Conservation (phyloP, 2,888 invertebrate species). For the Leucania comma region DNA sequence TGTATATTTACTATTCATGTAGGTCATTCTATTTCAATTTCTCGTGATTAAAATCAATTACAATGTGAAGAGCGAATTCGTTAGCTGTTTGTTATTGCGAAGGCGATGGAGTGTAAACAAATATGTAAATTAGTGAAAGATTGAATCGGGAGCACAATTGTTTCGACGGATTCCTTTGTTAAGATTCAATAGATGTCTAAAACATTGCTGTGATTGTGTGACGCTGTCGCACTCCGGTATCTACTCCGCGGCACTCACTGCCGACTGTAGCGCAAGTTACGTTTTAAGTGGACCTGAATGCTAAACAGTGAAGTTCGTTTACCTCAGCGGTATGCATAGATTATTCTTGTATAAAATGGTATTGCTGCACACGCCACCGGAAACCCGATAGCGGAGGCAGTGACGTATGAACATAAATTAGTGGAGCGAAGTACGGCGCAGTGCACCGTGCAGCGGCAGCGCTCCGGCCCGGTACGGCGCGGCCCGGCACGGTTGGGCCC, state of each 20-base stretch:
- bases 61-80: conserved; percentile 40
- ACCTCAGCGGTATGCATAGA: conserved; percentile 72
- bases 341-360: conserved; percentile 66
- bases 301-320: conserved; percentile 72
- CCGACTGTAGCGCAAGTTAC: conserved; percentile 34
- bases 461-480: conserved; percentile 20
- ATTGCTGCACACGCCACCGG: conserved; percentile 76
- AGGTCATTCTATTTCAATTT: conserved; percentile 35
- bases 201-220: conserved; percentile 44
- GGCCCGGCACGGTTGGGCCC: conserved; percentile 25
- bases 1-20: conserved; percentile 29
- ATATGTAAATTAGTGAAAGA: conserved; percentile 57
- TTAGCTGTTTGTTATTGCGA: conserved; percentile 37
- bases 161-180: conserved; percentile 51
- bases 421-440: conserved; percentile 57
- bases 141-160: conserved; percentile 45
- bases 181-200: conserved; percentile 57
- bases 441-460: conserved; percentile 58
- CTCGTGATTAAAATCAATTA: conserved; percentile 47
- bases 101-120: conserved; percentile 32
- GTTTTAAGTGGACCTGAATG: conserved; percentile 63
- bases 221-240: conserved; percentile 26
- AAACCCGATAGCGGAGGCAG: conserved; percentile 76
- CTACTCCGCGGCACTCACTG: conserved; percentile 26
- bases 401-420: conserved; percentile 75